These are phyloP conservation scores for Bemisia tabaci DNA, from an alignment of 1,140 invertebrate genomes.

Conservation along the genomic window DNA sequence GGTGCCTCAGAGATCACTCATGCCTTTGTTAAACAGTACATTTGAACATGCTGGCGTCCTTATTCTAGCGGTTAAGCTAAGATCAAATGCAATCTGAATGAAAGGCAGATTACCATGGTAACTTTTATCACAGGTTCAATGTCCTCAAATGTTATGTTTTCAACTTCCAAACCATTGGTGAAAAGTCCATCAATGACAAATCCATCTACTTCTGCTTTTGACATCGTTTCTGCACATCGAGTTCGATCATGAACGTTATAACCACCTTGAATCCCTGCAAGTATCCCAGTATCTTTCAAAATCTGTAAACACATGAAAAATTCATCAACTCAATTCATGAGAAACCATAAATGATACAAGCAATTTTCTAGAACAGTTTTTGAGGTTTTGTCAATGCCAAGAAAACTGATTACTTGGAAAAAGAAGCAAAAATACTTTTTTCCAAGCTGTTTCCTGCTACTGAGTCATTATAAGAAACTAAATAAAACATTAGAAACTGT, in stretches of 20 bases:
- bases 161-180: conserved; percentile 44
- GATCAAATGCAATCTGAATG: too few species aligned
- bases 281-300: conserved; percentile 31
- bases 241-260: conserved; percentile 42
- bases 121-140: conserved; percentile 44
- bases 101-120: too few species aligned
- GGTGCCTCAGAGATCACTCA: too few species aligned
- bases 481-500: too few species aligned
- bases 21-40: too few species aligned
- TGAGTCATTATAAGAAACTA: too few species aligned
- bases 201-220: conserved; percentile 40
- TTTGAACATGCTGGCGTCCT: too few species aligned
- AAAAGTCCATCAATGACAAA: conserved; percentile 70
- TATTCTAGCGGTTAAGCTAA: too few species aligned
- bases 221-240: conserved; percentile 41
- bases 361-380: conserved; percentile 19
- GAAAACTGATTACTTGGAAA: background rate
- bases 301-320: conserved; percentile 20
- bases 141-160: conserved; percentile 39
- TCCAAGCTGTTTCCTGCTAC: too few species aligned
- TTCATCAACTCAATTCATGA: too few species aligned
- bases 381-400: background rate
- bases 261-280: conserved; percentile 62
- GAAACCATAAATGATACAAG: conserved; percentile 18
- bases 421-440: background rate